These are phyloP conservation scores for Phoebastria nigripes DNA, from an alignment of 2,797 vertebrate species.

Conservation along the genomic window DNA sequence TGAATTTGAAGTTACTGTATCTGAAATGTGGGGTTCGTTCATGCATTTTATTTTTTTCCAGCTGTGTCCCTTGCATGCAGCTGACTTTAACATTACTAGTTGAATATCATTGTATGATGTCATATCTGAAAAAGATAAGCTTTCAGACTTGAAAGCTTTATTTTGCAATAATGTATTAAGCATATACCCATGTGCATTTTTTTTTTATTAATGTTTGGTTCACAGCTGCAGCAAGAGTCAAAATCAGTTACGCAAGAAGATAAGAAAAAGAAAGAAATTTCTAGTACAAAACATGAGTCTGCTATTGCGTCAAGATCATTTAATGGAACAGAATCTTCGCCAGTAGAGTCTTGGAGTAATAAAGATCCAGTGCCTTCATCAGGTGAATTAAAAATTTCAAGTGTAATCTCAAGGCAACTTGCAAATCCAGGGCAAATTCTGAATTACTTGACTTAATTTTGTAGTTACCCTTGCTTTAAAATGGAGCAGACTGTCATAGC, in stretches of 20 bases:
- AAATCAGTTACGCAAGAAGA: not conserved
- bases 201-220: not conserved
- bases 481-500: not conserved
- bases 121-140: not conserved
- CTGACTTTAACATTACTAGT: not conserved
- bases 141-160: not conserved
- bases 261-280: not conserved
- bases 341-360: not conserved
- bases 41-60: not conserved
- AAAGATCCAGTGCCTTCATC: constrained; percentile 39
- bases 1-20: not conserved
- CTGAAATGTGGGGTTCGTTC: not conserved
- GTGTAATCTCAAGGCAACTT: constrained; percentile 8
- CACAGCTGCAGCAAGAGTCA: constrained; percentile 30
- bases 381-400: constrained; percentile 30
- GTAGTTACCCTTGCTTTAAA: not conserved
- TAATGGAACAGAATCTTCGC: constrained; percentile 11
- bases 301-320: not conserved
- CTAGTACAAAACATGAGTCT: not conserved
- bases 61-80: not conserved
- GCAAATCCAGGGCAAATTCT: not conserved
- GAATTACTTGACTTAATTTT: constrained; percentile 18
- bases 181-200: not conserved
- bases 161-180: not conserved
- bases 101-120: not conserved